Percentiles rank a stretch among this genome's conserved stretches.
Conservation (phyloP, 2,888 invertebrate species). For the Taenaris catops region DNA sequence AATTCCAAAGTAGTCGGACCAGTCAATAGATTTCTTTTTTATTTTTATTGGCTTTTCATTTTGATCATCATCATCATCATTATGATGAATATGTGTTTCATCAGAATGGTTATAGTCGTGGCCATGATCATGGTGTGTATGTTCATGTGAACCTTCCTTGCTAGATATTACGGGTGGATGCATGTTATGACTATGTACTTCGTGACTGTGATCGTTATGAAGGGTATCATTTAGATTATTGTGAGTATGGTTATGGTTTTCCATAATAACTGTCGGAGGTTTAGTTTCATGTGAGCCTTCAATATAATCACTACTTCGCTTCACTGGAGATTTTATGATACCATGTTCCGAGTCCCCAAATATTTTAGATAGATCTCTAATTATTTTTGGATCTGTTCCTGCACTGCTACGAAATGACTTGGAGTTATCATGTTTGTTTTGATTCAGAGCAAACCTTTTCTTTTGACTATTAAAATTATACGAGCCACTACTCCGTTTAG, state of each 20-base stretch:
- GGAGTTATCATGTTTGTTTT: slow-evolving; percentile 48
- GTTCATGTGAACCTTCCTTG: slow-evolving; percentile 30
- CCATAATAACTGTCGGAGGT: slow-evolving; percentile 50
- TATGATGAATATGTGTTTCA: slow-evolving; percentile 25
- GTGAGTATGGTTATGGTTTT: slow-evolving; percentile 45
- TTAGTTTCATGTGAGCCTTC: slow-evolving; percentile 54
- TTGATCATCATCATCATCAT: slow-evolving; percentile 31
- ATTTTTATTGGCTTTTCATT: slow-evolving; percentile 74
- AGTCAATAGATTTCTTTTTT: slow-evolving; percentile 91
- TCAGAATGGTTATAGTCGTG: slow-evolving; percentile 26
- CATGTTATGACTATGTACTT: slow-evolving; percentile 38
- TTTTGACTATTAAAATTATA: slow-evolving; percentile 44
- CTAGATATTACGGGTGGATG: slow-evolving; percentile 22
- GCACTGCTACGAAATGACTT: slow-evolving; percentile 59
- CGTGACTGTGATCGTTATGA: slow-evolving; percentile 51
- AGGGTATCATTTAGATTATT: slow-evolving; percentile 35
- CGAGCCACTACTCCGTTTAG: slow-evolving; percentile 81
- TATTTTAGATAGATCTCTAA: slow-evolving; percentile 83
- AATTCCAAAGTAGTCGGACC: slow-evolving; percentile 93
- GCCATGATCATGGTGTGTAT: slow-evolving; percentile 28
- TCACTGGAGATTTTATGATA: slow-evolving; percentile 73
- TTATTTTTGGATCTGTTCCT: slow-evolving; percentile 85
- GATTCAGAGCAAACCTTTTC: slow-evolving; percentile 48
- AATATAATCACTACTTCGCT: slow-evolving; percentile 66
- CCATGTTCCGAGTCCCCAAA: slow-evolving; percentile 75